Evolutionary conservation across 2,797 vertebrate genomes (phyloP), one percentile per base, ranked within the genome.

Genomic region (Gymnodraco acuticeps): DNA sequence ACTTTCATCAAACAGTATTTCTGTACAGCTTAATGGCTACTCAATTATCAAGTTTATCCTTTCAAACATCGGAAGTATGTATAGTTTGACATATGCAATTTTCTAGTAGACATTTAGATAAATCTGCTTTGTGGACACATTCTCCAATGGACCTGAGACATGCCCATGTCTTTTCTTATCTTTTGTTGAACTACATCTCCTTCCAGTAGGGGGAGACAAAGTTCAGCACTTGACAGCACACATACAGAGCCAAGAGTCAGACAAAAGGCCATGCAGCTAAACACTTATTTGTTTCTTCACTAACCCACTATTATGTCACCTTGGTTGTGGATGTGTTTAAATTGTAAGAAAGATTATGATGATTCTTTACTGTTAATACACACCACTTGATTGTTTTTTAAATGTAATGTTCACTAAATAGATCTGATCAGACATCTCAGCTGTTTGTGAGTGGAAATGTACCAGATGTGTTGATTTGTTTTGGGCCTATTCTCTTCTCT

Each of bases 401-500:
- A 5, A n/a, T 69, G 58, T 3, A 7, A 41, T 56, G n/a, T 14
- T 15, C 7, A 62, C 20, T 53, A 19, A 13, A 41, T 17, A 3
- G 10, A 48, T 50, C 67, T 51, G 41, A 69, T 54, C 47, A 51
- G 52, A 62, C 58, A 55, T 17, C 53, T 64, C 50, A 56, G 23
- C 6, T 61, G 46, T 59, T 43, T 47, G 41, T 53, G 66, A 84
- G 58, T 80, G 70, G 67, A 85, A 74, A 67, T 88, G 82, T 58
- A 82, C 67, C n/a, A 53, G 61, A 12, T 9, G 27, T 60, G 19
- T 20, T 56, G 56, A 58, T 43, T 33, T 54, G 12, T 5, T 45
- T 7, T 19, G 42, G 14, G 55, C 42, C 67, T 45, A 79, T n/a
- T 80, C 59, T 60, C 20, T 59, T 84, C 64, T 74, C 77, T 54